phyloP scores from a whole-genome alignment of 2,113 vertebrate genomes.

The Percopsis transmontana region DNA sequence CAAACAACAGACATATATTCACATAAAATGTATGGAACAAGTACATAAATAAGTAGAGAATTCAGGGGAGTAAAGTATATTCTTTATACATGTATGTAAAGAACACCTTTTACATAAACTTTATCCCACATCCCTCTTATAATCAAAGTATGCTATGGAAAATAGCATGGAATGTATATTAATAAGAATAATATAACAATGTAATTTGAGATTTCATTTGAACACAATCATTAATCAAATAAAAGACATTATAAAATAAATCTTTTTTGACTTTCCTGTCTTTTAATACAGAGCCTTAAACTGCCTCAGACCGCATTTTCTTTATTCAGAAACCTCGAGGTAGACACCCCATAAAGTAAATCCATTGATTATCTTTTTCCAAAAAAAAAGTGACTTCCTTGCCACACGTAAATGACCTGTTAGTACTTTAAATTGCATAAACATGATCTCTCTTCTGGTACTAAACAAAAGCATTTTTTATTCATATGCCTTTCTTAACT shows the following conservation, averaged over 20 bases:
- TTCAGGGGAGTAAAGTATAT: constrained; percentile 44
- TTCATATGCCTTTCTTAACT: constrained; percentile 25
- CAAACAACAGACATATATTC: constrained; percentile 31
- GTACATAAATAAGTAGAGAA: constrained; percentile 52
- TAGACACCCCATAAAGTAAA: constrained; percentile 57
- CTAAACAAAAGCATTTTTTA: constrained; percentile 32
- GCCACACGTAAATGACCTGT: constrained; percentile 64
- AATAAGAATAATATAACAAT: constrained; percentile 54
- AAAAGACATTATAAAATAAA: constrained; percentile 72
- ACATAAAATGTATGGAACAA: constrained; percentile 32
- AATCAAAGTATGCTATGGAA: constrained; percentile 42
- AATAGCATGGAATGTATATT: constrained; percentile 47
- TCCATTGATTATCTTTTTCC: constrained; percentile 34
- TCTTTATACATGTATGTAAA: constrained; percentile 26
- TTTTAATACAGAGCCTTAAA: constrained; percentile 56
- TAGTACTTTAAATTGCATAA: constrained; percentile 73
- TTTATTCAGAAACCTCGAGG: constrained; percentile 50
- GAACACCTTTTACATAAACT: constrained; percentile 28
- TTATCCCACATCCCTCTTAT: constrained; percentile 31
- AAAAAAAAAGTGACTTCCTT: constrained; percentile 35
- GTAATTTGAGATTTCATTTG: constrained; percentile 47
- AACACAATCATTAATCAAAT: constrained; percentile 57
- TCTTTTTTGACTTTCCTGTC: constrained; percentile 35
- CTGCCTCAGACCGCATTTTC: constrained; percentile 33
- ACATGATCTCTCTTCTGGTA: constrained; percentile 54